These are phyloP conservation scores for Eumerus sabulonum DNA, from an alignment of 2,888 invertebrate species.

Conservation along the genomic window DNA sequence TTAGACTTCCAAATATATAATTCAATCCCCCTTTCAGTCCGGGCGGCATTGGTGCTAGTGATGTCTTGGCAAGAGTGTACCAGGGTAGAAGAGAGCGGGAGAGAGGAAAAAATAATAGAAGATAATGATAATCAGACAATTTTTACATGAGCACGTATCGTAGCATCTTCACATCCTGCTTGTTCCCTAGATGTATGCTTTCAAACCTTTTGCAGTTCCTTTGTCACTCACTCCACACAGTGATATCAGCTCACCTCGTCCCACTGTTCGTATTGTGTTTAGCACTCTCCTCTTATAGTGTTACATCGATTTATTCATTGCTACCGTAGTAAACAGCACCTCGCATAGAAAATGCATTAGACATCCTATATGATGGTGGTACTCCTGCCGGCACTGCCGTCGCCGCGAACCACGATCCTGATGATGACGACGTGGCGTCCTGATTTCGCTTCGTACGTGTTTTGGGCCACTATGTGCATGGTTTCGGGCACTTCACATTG, in stretches of 20 bases:
- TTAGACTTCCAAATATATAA: slow-evolving; percentile 65
- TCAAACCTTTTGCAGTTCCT: slow-evolving; percentile 47
- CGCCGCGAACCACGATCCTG: too few relatives aligned
- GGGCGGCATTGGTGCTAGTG: neutral
- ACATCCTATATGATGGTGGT: slow-evolving; percentile 24
- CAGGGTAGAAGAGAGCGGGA: slow-evolving; percentile 16
- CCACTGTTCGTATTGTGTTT: slow-evolving; percentile 46
- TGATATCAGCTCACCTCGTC: neutral
- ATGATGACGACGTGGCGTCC: slow-evolving; percentile 8
- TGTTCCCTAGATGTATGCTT: slow-evolving; percentile 61
- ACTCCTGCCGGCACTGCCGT: slow-evolving; percentile 1
- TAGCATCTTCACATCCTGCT: slow-evolving; percentile 54
- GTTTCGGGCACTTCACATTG: slow-evolving; percentile 1
- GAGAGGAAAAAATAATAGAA: slow-evolving; percentile 47
- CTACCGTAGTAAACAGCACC: slow-evolving; percentile 57
- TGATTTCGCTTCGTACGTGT: slow-evolving; percentile 14
- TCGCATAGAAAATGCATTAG: slow-evolving; percentile 44
- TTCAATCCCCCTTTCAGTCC: slow-evolving; percentile 53
- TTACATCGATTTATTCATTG: slow-evolving; percentile 65
- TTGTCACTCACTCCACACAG: slow-evolving; percentile 17
- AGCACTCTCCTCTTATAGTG: slow-evolving; percentile 42
- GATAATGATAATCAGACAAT: slow-evolving; percentile 68
- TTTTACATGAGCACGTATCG: slow-evolving; percentile 67
- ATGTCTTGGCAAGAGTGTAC: neutral
- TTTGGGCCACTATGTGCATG: slow-evolving; percentile 37